A percentile compares a stretch with the other conserved stretches of the same genome.
phyloP scores from a whole-genome alignment of 2,888 invertebrate species.

The Hemistola chrysoprasaria region DNA sequence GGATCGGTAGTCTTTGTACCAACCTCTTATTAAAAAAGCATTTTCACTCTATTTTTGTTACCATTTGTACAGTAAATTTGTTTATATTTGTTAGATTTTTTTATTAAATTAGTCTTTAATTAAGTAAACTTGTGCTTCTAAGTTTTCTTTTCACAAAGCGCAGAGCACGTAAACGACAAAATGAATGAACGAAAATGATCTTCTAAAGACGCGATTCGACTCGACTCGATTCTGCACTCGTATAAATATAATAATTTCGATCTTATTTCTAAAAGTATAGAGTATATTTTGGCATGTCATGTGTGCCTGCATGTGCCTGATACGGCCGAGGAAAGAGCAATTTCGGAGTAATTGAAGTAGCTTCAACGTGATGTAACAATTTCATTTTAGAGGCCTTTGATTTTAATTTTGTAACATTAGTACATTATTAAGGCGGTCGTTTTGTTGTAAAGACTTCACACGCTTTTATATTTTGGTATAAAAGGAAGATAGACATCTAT shows the following conservation, averaged over 20 bases:
- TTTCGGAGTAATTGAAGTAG: conserved; percentile 14
- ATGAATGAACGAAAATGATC: conserved; percentile 36
- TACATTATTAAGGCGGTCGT: no score
- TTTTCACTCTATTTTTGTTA: conserved; percentile 3
- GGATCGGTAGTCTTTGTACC: no score
- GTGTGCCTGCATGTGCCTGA: conserved; percentile 4
- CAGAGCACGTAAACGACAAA: conserved; percentile 30
- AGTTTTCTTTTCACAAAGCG: conserved; percentile 1
- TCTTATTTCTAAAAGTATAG: conserved; percentile 12
- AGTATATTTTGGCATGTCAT: conserved; percentile 12
- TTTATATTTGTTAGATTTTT: no score
- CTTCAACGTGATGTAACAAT: conserved; percentile 1
- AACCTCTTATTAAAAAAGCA: no score
- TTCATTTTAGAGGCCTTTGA: not conserved
- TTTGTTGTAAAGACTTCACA: no score
- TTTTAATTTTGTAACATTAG: no score
- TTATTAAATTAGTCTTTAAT: not conserved
- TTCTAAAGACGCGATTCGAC: conserved; percentile 24
- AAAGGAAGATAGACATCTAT: no score
- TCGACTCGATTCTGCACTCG: conserved; percentile 10
- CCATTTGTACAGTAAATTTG: no score
- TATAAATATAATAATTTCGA: conserved; percentile 9
- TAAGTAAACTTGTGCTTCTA: not conserved
- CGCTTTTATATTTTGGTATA: no score
- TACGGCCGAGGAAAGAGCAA: conserved; percentile 1